phyloP scores from a whole-genome alignment of 2,113 vertebrate species.

The Ardeotis arabs region DNA sequence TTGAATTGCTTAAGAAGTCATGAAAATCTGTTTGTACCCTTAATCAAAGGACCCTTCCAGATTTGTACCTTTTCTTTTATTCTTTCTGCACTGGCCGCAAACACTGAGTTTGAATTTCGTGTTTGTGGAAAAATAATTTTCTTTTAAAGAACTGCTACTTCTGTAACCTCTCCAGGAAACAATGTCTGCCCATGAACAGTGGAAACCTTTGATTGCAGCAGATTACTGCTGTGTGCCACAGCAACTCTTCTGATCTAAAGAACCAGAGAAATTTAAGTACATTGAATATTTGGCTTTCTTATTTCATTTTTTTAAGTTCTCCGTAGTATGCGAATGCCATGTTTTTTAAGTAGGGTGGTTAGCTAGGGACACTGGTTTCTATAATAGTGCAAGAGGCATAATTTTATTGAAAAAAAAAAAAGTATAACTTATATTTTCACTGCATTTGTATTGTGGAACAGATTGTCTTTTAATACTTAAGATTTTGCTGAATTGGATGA shows the following conservation, averaged over 20 bases:
- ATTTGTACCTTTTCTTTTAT: background rate
- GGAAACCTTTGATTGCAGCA: background rate
- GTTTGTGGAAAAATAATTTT: background rate
- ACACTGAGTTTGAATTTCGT: background rate
- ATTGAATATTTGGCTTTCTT: background rate
- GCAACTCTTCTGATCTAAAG: background rate
- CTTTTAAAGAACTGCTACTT: too few relatives aligned
- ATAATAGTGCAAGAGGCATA: background rate
- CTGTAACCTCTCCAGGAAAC: too few relatives aligned
- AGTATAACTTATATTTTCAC: background rate
- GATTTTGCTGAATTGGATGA: background rate
- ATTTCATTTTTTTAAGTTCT: background rate
- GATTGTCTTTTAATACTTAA: background rate
- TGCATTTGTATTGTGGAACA: background rate
- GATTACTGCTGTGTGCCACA: background rate
- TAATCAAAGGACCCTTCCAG: background rate
- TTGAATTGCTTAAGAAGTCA: background rate
- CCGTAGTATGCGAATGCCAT: background rate
- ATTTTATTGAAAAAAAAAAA: rapidly evolving
- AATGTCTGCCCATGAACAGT: background rate
- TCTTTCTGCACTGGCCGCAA: background rate
- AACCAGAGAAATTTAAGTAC: background rate
- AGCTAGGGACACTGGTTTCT: background rate
- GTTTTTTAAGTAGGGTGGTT: background rate
- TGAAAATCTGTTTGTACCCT: background rate